Evolutionary conservation across 2,113 vertebrate species (phyloP).

Genomic region (Genyomyrus donnyi): DNA sequence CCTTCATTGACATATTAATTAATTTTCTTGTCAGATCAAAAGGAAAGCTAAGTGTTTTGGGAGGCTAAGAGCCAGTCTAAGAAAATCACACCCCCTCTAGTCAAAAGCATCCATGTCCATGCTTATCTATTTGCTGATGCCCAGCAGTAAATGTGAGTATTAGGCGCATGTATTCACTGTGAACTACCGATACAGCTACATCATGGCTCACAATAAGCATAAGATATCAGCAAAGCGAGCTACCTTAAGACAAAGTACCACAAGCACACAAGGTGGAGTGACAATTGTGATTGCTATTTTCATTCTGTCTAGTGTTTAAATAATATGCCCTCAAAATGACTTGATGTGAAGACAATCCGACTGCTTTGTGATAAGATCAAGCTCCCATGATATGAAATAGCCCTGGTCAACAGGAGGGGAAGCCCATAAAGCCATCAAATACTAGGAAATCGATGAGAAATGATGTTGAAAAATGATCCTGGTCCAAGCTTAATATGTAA

Average conservation of each 20-base stretch:
- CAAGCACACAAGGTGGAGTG: neutral
- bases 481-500: neutral
- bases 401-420: constrained; percentile 17
- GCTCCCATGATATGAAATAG: constrained; percentile 9
- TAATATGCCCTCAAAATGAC: constrained; percentile 20
- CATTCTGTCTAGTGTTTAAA: neutral
- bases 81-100: neutral
- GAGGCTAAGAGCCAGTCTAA: neutral
- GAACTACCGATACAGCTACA: neutral
- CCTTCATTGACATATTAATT: neutral
- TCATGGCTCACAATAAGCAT: neutral
- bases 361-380: neutral
- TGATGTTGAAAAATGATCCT: neutral
- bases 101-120: neutral
- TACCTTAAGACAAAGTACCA: neutral
- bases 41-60: neutral
- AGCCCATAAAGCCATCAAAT: constrained; percentile 13
- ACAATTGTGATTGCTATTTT: neutral
- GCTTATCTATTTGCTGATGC: neutral
- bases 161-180: neutral
- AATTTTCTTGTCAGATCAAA: neutral
- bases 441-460: constrained; percentile 13
- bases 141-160: neutral
- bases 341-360: neutral
- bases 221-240: neutral